These are phyloP conservation scores for Acanthopleura granulata DNA, from an alignment of 2,888 invertebrate species.

Conservation along the genomic window DNA sequence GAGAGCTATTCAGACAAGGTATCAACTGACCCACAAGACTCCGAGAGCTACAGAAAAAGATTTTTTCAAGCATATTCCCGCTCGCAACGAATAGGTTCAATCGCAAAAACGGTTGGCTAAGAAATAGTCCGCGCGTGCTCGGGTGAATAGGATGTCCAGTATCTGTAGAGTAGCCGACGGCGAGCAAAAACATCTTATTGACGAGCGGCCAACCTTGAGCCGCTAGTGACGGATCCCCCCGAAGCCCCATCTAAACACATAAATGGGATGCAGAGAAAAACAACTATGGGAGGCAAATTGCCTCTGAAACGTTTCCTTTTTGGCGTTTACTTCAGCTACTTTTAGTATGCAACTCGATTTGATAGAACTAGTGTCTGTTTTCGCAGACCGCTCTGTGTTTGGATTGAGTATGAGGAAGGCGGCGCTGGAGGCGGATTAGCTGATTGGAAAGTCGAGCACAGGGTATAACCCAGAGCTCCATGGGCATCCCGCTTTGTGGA, in stretches of 20 bases:
- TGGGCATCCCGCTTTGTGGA: background rate
- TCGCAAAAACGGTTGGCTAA: background rate
- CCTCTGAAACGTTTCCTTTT: constrained; percentile 13
- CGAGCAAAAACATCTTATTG: constrained; percentile 10
- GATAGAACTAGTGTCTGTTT: constrained; percentile 16
- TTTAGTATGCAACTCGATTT: background rate
- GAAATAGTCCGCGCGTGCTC: background rate
- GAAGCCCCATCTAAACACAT: constrained; percentile 1
- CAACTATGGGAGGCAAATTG: constrained; percentile 7
- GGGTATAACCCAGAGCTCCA: background rate
- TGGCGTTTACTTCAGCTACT: constrained; percentile 6
- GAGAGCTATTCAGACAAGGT: too few relatives aligned
- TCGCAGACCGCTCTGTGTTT: background rate
- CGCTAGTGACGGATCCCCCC: background rate
- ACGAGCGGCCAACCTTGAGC: background rate
- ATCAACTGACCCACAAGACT: too few relatives aligned
- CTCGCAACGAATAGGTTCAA: too few relatives aligned
- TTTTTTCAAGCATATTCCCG: too few relatives aligned
- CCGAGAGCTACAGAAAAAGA: too few relatives aligned
- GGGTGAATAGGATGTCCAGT: background rate
- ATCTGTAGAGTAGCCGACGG: too few relatives aligned
- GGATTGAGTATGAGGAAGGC: background rate
- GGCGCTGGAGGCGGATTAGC: background rate
- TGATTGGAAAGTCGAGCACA: background rate
- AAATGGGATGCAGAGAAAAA: constrained; percentile 1